Conservation (phyloP, 2,113 vertebrate species). For the Gymnarchus niloticus region DNA sequence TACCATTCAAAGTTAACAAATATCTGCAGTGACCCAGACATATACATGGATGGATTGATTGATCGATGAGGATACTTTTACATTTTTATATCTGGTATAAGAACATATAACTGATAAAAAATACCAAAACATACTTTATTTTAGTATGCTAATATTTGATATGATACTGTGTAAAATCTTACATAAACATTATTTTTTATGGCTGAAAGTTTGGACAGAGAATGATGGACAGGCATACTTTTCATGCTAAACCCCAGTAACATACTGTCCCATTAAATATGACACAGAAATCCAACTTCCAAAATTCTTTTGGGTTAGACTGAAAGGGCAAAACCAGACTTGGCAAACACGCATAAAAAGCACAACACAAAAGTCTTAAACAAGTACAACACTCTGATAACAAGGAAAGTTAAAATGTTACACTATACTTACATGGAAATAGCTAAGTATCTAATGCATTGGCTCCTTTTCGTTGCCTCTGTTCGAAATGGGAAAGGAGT, state of each 20-base stretch:
- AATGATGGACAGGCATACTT: neutral
- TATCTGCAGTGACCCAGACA: too few relatives aligned
- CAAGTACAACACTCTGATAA: conserved; percentile 34
- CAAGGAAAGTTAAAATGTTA: conserved; percentile 19
- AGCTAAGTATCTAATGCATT: conserved; percentile 43
- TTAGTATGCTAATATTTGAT: neutral
- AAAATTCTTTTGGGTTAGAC: conserved; percentile 28
- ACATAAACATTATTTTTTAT: neutral
- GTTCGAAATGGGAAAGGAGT: conserved; percentile 29
- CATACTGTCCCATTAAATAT: neutral
- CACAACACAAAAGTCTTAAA: neutral
- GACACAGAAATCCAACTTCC: neutral
- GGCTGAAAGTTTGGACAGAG: neutral
- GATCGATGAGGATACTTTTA: neutral
- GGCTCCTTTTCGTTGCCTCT: conserved; percentile 42
- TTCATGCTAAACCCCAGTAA: neutral
- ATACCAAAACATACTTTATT: neutral
- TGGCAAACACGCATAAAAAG: conserved; percentile 1
- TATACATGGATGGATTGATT: neutral
- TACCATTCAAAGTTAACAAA: neutral
- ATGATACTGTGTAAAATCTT: neutral
- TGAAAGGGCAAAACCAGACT: conserved; percentile 25
- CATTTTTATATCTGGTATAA: neutral
- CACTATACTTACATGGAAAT: conserved; percentile 33
- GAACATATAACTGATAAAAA: neutral